Base-by-base conservation (phyloP, 2,888 invertebrate genomes). In the Mythimna vitellina region DNA sequence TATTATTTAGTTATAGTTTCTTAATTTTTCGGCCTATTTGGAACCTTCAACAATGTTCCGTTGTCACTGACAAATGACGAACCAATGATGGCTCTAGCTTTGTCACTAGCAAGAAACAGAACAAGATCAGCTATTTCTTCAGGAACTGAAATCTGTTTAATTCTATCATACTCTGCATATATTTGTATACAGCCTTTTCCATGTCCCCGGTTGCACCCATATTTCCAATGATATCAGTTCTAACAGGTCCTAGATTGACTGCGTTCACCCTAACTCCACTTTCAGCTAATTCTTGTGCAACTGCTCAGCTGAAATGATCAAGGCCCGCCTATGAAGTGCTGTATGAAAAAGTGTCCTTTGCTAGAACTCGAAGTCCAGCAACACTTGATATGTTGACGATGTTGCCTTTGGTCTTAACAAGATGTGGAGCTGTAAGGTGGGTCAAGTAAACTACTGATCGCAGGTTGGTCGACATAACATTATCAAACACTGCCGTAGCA, bases 181-280 rank as follows among this genome's bases (percentile, higher is more conserved):
- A 3, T 10, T 71, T 68, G 38, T 0, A 77, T 8, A 63, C 0
- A 32, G 51, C 65, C 46, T 71, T 81, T 17, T 53, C 4, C 6
- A 58, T 54, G 1, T 56, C 66, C 25, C 10, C 9, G 12, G 20
- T 49, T 12, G 35, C 57, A 20, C 78, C 81, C 38, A 20, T n/a
- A 8, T 77, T 79, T 65, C 42, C 38, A 4, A 81, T 0, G 1
- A 81, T 66, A 60, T 81, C 72, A 7, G 81, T 80, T 1, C 46
- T 29, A 0, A 81, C 86, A 0, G 80, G 78, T 14, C 88, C 88
- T 25, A 87, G 88, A 32, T 86, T 87, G 0, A 87, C 77, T 6
- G 79, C 53, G 62, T 89, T 88, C 0, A 98, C 98, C 42, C 99
- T 96, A 0, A 99, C 98, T 77, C 97, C 97, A 88, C 97, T 97